phyloP scores from a whole-genome alignment of 2,888 invertebrate species.

The Drosophila atroscutellata region DNA sequence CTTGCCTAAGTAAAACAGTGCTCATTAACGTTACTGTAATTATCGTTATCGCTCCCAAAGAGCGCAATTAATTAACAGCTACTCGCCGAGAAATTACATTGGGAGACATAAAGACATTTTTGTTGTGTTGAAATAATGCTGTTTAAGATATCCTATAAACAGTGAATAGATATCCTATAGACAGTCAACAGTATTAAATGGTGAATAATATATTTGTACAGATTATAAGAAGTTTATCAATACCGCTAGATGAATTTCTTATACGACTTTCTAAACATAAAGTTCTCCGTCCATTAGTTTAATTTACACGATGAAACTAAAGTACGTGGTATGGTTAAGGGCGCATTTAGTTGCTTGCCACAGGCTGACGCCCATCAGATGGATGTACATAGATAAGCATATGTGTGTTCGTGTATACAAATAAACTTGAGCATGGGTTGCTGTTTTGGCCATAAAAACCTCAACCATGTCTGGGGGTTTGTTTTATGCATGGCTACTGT shows the following conservation, averaged over 20 bases:
- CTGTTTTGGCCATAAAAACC: slow-evolving; percentile 23
- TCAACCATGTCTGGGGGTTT: slow-evolving; percentile 15
- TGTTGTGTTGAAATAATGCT: slow-evolving; percentile 17
- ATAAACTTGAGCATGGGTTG: slow-evolving; percentile 3
- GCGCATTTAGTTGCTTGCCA: slow-evolving; percentile 25
- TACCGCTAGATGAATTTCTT: background rate
- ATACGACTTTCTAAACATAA: background rate
- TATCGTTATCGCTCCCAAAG: slow-evolving; percentile 30
- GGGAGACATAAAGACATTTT: slow-evolving; percentile 27
- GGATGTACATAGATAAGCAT: background rate
- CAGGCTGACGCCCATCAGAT: slow-evolving; percentile 16
- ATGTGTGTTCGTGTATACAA: background rate
- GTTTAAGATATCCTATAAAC: background rate
- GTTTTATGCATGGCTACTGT: slow-evolving; percentile 40
- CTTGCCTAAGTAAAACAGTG: slow-evolving; percentile 19
- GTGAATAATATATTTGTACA: background rate
- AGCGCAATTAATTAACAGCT: slow-evolving; percentile 52
- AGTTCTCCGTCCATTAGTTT: background rate
- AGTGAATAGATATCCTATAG: background rate
- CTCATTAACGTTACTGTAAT: slow-evolving; percentile 20
- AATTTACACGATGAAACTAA: background rate
- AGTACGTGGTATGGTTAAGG: slow-evolving; percentile 26
- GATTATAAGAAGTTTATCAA: background rate
- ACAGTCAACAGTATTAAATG: background rate
- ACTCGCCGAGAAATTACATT: slow-evolving; percentile 27